A percentile compares a stretch with the other conserved stretches of the same genome.
These are phyloP conservation scores for Venusia cambrica DNA, from an alignment of 2,888 invertebrate species.

Conservation along the genomic window DNA sequence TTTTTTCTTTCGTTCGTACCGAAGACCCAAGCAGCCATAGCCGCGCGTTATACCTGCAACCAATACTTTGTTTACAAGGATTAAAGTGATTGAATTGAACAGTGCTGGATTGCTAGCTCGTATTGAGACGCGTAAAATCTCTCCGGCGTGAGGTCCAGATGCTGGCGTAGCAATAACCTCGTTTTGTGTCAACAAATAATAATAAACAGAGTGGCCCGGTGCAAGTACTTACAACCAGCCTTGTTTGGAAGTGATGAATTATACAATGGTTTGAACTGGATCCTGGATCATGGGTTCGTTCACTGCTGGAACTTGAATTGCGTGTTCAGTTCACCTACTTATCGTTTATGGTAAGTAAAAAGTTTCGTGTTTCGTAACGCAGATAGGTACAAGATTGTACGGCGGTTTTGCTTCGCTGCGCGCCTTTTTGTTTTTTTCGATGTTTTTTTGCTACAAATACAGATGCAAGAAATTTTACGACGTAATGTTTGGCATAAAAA, in stretches of 20 bases:
- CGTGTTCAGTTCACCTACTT: slow-evolving; percentile 72
- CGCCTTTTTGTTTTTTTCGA: slow-evolving; percentile 37
- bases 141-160: slow-evolving; percentile 59
- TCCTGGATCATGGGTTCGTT: slow-evolving; percentile 61
- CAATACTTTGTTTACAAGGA: slow-evolving; percentile 34
- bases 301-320: slow-evolving; percentile 57
- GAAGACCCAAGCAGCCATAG: slow-evolving; percentile 53
- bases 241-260: slow-evolving; percentile 64
- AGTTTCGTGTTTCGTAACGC: slow-evolving; percentile 73
- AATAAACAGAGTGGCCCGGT: slow-evolving; percentile 64
- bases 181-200: slow-evolving; percentile 74
- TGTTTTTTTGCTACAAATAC: slow-evolving; percentile 20
- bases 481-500: no score
- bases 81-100: not conserved
- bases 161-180: slow-evolving; percentile 64
- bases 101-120: slow-evolving; percentile 3
- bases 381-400: no score
- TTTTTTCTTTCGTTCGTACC: slow-evolving; percentile 58
- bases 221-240: slow-evolving; percentile 57
- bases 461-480: slow-evolving; percentile 2
- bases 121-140: slow-evolving; percentile 56
- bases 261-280: slow-evolving; percentile 70
- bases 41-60: slow-evolving; percentile 56
- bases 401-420: slow-evolving; percentile 35
- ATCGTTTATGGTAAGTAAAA: slow-evolving; percentile 76